Percentiles rank a stretch among this genome's conserved stretches.
phyloP scores from a whole-genome alignment of 2,888 invertebrate species.

The Eucera pruinosa region DNA sequence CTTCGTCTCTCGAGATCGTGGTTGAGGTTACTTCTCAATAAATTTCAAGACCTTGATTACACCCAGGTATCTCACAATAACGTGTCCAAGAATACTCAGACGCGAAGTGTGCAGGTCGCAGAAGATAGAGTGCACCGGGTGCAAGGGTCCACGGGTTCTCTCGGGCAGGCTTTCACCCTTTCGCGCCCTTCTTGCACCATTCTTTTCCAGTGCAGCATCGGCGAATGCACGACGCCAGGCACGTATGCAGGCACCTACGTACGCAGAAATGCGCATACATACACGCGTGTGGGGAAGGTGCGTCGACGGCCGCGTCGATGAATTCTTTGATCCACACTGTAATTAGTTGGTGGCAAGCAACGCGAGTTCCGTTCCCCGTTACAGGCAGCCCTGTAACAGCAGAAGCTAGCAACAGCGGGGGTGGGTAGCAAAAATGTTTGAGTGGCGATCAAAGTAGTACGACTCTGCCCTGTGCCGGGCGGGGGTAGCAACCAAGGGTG shows the following conservation, averaged over 20 bases:
- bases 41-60: neutral
- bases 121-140: conserved; percentile 2
- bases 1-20: no score
- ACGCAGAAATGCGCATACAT: no score
- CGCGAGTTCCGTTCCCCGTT: conserved; percentile 53
- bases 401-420: conserved; percentile 49
- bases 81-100: conserved; percentile 31
- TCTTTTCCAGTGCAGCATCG: conserved; percentile 54
- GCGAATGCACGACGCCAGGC: conserved; percentile 24
- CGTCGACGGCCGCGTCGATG: conserved; percentile 75
- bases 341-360: conserved; percentile 81
- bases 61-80: conserved; percentile 11
- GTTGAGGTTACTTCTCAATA: no score
- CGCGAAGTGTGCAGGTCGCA: conserved; percentile 20
- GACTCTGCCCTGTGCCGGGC: conserved; percentile 73
- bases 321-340: conserved; percentile 83
- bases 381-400: conserved; percentile 42
- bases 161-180: conserved; percentile 55
- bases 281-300: conserved; percentile 17
- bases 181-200: conserved; percentile 62
- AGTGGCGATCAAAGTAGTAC: conserved; percentile 83
- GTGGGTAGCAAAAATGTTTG: conserved; percentile 81
- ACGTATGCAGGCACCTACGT: neutral
- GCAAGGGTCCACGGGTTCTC: conserved; percentile 43
- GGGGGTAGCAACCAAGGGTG: conserved; percentile 58